phyloP scores from a whole-genome alignment of 1,140 invertebrate genomes.

The Macrostomum lignano region DNA sequence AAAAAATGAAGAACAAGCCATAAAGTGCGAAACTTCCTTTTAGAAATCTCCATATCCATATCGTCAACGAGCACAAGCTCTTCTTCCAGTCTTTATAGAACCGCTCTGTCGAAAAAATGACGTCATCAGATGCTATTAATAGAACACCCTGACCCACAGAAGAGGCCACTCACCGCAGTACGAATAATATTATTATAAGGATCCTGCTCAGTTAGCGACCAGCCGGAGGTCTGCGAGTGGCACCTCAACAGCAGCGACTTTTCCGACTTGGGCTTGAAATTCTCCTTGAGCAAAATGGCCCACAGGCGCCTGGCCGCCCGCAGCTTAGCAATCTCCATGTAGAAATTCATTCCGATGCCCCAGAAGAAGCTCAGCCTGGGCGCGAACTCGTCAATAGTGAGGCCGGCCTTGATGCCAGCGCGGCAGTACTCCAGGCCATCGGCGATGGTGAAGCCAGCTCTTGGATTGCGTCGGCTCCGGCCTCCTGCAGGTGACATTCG shows the following conservation, averaged over 20 bases:
- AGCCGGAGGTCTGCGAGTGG: slow-evolving; percentile 39
- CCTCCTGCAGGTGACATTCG: slow-evolving; percentile 38
- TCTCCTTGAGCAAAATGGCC: slow-evolving; percentile 33
- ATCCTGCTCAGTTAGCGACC: slow-evolving; percentile 41
- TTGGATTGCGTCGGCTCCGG: slow-evolving; percentile 36
- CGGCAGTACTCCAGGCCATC: slow-evolving; percentile 37
- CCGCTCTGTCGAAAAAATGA: too few relatives aligned
- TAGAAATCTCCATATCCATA: too few relatives aligned
- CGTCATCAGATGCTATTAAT: too few relatives aligned
- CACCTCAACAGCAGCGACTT: slow-evolving; percentile 35
- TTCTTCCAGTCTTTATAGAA: too few relatives aligned
- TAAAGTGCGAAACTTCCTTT: too few relatives aligned
- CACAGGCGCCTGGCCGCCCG: slow-evolving; percentile 35
- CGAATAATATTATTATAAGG: slow-evolving; percentile 38
- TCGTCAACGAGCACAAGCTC: too few relatives aligned
- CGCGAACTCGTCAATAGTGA: slow-evolving; percentile 37
- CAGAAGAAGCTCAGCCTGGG: slow-evolving; percentile 39
- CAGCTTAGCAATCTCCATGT: slow-evolving; percentile 42
- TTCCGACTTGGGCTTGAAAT: slow-evolving; percentile 34
- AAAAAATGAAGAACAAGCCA: too few relatives aligned
- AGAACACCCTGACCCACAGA: too few relatives aligned
- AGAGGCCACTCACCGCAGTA: too few relatives aligned
- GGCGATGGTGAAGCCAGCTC: slow-evolving; percentile 38
- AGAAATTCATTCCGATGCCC: slow-evolving; percentile 41
- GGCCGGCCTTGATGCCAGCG: slow-evolving; percentile 31